Evolutionary conservation across 1,140 invertebrate genomes (phyloP), one percentile per base, ranked within the genome.

Genomic region (Manduca sexta): DNA sequence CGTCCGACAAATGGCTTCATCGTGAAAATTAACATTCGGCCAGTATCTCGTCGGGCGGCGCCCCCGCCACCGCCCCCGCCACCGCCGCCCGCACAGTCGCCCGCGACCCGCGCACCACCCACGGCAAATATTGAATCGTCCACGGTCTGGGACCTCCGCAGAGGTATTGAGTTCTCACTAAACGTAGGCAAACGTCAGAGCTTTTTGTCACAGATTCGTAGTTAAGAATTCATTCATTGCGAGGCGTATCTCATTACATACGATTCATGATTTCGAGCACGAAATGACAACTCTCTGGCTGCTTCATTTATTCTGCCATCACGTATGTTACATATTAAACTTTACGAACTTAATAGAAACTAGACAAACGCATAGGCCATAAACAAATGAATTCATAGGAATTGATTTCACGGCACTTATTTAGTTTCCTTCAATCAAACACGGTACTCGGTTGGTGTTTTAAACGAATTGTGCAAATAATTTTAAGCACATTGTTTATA

Each of bases 1-100:
- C 80, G 80, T 84, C 49, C 65, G 45, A 41, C 60, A 52, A 76
- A 77, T 77, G 73, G 64, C 74, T 77, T 72, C 73, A 80, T 79
- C 60, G 76, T 71, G 67, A 64, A 78, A 72, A 84, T 84, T 77
- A 79, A 81, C 67, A 82, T 84, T 78, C 74, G 61, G 54, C 35
- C 69, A 70, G 71, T 70, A 69, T 81, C 74, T 58, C 49, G 47
- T 2, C 48, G 30, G 12, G 44, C 34, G 51, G 33, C 54, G 48
- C 45, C 51, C 33, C 34, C 49, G 15, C 51, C 40, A 42, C 49
- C 49, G 39, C 41, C 46, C 15, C 34, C 44, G 48, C 45, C 45
- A 41, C 52, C 52, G 49, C 33, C 21, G 56, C 49, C 55, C 13
- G 33, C 13, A 56, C 31, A 17, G 34, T 10, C 29, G 8, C 49